Evolutionary conservation across 2,797 vertebrate species (phyloP), one percentile per base, ranked within the genome.

Genomic region (Sebastes diaconus): DNA sequence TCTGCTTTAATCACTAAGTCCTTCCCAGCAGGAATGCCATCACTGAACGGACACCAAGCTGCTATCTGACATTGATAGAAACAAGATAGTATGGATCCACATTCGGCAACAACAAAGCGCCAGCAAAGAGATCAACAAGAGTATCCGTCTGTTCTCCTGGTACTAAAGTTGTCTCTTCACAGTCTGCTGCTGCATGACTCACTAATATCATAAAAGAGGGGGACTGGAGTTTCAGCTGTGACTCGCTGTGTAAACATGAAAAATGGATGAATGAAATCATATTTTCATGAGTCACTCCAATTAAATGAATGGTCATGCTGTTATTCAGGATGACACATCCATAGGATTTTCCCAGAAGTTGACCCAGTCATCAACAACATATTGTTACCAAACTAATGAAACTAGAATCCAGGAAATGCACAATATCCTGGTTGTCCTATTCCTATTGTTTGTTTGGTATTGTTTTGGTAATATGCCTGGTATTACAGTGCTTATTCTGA

Each of bases 1-100:
- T 95, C 93, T 81, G 87, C 88, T 94, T 93, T 95, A 95, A 95
- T 95, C 94, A 87, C 88, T 93, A 94, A 93, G 91, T 92, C 91
- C 88, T 92, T 93, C 92, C 88, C 92, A 94, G 91, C 92, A 93
- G 92, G 93, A 94, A 94, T 93, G 93, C 92, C 90, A 92, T 90
- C 87, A 72, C 90, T 82, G 87, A 90, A 92, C 63, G 85, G 88
- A 91, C 91, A 90, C 82, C 55, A 60, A 77, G 80, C 85, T 79
- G 81, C 91, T 82, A 92, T 92, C 92, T 93, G 93, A 96, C 94
- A 94, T 92, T 94, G 94, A 95, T 91, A 93, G 89, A 90, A 94
- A 92, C 91, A 93, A 93, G 88, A 92, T 86, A 84, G 85, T 94
- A 95, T 94, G 72, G 95, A 94, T 95, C 91, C 68, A 22, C 29